These are phyloP conservation scores for Scaptomyza graminum DNA, from an alignment of 1,140 invertebrate genomes.

Conservation along the genomic window DNA sequence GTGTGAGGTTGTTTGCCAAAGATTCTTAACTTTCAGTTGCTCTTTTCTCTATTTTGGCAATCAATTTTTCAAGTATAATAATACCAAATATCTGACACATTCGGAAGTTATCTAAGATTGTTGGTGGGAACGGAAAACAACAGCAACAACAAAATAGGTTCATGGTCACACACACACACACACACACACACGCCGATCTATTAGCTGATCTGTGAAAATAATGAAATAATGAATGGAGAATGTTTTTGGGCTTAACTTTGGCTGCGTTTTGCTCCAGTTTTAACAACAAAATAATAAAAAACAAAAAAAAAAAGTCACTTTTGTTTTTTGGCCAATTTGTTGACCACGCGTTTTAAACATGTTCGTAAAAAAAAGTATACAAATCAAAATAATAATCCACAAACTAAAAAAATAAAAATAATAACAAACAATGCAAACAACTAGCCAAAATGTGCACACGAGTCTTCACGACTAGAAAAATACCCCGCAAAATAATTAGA, in stretches of 20 bases:
- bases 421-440: neutral
- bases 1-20: neutral
- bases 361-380: slow-evolving; percentile 16
- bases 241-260: no score
- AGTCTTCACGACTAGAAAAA: no score
- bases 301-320: no score
- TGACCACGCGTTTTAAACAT: slow-evolving; percentile 30
- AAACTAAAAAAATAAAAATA: neutral
- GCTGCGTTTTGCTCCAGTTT: slow-evolving; percentile 50
- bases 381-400: slow-evolving; percentile 41
- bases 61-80: no score
- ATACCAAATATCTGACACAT: no score
- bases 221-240: slow-evolving; percentile 40
- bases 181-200: slow-evolving; percentile 3
- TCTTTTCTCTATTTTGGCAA: no score
- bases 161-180: no score
- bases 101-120: no score
- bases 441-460: no score
- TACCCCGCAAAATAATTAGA: no score
- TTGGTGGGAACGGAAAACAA: neutral
- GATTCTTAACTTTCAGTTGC: no score
- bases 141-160: neutral
- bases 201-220: slow-evolving; percentile 20
- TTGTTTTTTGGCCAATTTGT: slow-evolving; percentile 36
- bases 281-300: slow-evolving; percentile 1